Evolutionary conservation across 2,888 invertebrate species (phyloP), one percentile per base, ranked within the genome.

Genomic region (Drosophila antonietae): DNA sequence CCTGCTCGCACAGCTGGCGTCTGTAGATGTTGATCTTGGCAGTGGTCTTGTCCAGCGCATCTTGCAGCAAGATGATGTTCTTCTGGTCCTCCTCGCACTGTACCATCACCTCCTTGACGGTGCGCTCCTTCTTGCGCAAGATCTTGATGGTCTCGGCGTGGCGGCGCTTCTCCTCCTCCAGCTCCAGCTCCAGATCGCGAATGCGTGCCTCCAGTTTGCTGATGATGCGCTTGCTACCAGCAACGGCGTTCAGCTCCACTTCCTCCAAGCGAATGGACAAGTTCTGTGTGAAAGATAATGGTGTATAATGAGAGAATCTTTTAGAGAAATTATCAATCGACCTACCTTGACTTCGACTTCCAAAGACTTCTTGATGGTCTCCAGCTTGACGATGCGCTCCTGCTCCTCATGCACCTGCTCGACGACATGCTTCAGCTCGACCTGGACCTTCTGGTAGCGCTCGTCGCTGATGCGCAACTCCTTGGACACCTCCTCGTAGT

Each of bases 71-170:
- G 82, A 96, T 94, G 91, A 98, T 97, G 94, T 97, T 98, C 96
- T 98, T 98, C 94, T 98, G 97, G 94, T 99, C 98, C 93, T 99
- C 98, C 93, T 98, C 98, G 91, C 97, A 96, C 93, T 98, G 97
- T 90, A 98, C 96, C 94, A 98, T 95, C 80, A 98, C 96, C 93
- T 98, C 98, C 95, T 99, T 98, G 92, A 98, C 96, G 91, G 96
- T 96, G 91, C 98, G 97, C 93, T 99, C 98, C 96, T 99, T 99
- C 95, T 99, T 99, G 94, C 98, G 97, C 92, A 98, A 95, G 93
- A 98, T 98, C 95, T 98, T 98, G 93, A 98, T 97, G 91, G 98
- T 98, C 94, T 99, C 98, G 86, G 98, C 96, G 94, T 99, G 98
- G 93, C 98, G 96, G 93, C 98, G 96, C 95, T 98, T 98, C 94